Evolutionary conservation across 2,888 invertebrate genomes (phyloP).

Genomic region (Nephrotoma appendiculata): DNA sequence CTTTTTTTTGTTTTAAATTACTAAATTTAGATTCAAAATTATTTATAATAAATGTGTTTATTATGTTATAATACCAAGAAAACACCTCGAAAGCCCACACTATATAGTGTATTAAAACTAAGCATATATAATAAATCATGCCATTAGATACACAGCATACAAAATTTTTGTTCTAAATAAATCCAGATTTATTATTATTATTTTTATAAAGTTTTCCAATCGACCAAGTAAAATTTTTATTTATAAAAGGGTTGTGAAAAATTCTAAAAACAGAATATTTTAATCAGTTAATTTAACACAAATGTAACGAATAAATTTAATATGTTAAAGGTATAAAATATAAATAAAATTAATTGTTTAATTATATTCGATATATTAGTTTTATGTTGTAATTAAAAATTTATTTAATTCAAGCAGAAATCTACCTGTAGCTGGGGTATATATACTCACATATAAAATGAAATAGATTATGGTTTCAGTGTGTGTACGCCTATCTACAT

Average conservation of each 20-base stretch:
- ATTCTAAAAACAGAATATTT: not conserved
- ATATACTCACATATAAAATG: too few relatives aligned
- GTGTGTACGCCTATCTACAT: not conserved
- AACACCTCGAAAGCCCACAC: not conserved
- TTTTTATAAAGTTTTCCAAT: not conserved
- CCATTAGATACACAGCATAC: not conserved
- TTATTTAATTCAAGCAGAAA: too few relatives aligned
- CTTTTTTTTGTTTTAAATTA: not conserved
- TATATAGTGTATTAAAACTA: not conserved
- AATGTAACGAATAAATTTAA: not conserved
- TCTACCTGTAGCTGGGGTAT: too few relatives aligned
- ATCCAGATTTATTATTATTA: not conserved
- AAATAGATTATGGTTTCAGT: too few relatives aligned
- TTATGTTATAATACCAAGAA: not conserved
- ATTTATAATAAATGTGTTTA: not conserved
- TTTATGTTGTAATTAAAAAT: not conserved
- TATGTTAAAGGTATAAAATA: not conserved
- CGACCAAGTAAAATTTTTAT: not conserved
- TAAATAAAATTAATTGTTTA: not conserved
- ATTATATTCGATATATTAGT: not conserved
- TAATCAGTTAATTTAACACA: not conserved
- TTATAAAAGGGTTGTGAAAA: not conserved
- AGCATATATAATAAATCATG: not conserved
- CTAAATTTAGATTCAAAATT: not conserved
- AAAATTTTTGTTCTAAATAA: not conserved